A percentile compares a stretch with the other conserved stretches of the same genome.
Evolutionary conservation across 2,888 invertebrate genomes (phyloP).

Genomic region (Lordiphosa andalusiaca): DNA sequence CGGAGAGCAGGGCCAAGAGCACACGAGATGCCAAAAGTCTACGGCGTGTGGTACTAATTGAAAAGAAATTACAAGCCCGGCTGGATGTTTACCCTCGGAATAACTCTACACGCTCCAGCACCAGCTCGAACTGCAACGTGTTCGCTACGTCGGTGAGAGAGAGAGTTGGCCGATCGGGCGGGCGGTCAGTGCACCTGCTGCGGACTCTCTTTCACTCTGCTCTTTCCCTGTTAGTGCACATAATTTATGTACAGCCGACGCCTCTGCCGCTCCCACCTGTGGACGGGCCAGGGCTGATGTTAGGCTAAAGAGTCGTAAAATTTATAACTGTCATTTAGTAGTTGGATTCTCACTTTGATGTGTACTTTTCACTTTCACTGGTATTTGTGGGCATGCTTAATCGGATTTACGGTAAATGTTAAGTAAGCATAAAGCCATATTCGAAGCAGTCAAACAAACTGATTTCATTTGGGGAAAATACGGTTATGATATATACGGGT

Average conservation of each 20-base stretch:
- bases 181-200: constrained; percentile 64
- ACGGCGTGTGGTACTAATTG: constrained; percentile 22
- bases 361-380: constrained; percentile 55
- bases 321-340: constrained; percentile 34
- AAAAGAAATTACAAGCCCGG: constrained; percentile 49
- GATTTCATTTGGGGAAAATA: no score
- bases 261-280: constrained; percentile 15
- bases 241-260: constrained; percentile 20
- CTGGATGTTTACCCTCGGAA: constrained; percentile 37
- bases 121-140: constrained; percentile 24
- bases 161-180: constrained; percentile 13
- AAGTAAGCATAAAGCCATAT: constrained; percentile 6
- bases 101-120: constrained; percentile 51
- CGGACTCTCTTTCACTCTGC: constrained; percentile 14
- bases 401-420: constrained; percentile 13
- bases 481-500: no score
- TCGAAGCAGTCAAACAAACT: no score
- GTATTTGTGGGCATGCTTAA: constrained; percentile 20
- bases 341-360: constrained; percentile 10
- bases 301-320: constrained; percentile 5
- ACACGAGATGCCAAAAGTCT: not conserved
- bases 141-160: constrained; percentile 30
- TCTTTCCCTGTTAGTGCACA: constrained; percentile 37
- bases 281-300: constrained; percentile 22
- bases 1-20: constrained; percentile 1